Evolutionary conservation across 2,113 vertebrate genomes (phyloP).

Genomic region (Sebastes schlegelii): DNA sequence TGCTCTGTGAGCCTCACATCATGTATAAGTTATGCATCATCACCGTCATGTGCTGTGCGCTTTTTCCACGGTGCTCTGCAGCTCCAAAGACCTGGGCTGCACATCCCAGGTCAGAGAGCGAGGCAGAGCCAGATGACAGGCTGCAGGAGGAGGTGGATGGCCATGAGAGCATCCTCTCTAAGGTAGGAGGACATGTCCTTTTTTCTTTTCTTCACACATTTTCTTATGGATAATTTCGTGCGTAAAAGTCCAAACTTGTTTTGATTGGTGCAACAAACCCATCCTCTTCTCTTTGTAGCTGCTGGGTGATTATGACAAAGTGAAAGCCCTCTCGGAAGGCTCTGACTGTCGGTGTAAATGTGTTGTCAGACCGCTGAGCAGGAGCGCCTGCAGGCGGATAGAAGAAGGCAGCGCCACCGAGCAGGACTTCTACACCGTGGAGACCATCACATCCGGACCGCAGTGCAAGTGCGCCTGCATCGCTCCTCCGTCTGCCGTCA

Average conservation of each 20-base stretch:
- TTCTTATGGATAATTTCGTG: slow-evolving; percentile 15
- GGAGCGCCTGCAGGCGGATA: slow-evolving; percentile 89
- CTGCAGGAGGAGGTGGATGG: slow-evolving; percentile 86
- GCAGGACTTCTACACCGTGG: slow-evolving; percentile 93
- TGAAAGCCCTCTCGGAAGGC: slow-evolving; percentile 96
- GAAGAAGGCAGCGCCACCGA: slow-evolving; percentile 81
- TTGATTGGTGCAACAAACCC: slow-evolving; percentile 70
- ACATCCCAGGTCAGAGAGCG: slow-evolving; percentile 25
- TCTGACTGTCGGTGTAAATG: slow-evolving; percentile 96
- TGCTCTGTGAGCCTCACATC: slow-evolving; percentile 25
- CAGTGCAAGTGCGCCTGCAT: slow-evolving; percentile 95
- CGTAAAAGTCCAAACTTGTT: slow-evolving; percentile 27
- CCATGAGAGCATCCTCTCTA: slow-evolving; percentile 88
- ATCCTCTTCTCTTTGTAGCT: slow-evolving; percentile 87
- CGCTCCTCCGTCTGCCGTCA: slow-evolving; percentile 92
- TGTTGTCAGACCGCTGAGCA: slow-evolving; percentile 93
- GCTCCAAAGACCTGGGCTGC: slow-evolving; percentile 48
- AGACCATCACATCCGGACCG: slow-evolving; percentile 92
- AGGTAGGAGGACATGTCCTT: slow-evolving; percentile 80
- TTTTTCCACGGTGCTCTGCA: slow-evolving; percentile 48
- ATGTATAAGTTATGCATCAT: slow-evolving; percentile 64
- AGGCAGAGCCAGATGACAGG: slow-evolving; percentile 36
- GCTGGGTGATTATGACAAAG: slow-evolving; percentile 97
- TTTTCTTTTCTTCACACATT: background rate
- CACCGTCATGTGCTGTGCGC: slow-evolving; percentile 60